Evolutionary conservation across 2,797 vertebrate species (phyloP), one percentile per base, ranked within the genome.

Genomic region (Periophthalmus magnuspinnatus): DNA sequence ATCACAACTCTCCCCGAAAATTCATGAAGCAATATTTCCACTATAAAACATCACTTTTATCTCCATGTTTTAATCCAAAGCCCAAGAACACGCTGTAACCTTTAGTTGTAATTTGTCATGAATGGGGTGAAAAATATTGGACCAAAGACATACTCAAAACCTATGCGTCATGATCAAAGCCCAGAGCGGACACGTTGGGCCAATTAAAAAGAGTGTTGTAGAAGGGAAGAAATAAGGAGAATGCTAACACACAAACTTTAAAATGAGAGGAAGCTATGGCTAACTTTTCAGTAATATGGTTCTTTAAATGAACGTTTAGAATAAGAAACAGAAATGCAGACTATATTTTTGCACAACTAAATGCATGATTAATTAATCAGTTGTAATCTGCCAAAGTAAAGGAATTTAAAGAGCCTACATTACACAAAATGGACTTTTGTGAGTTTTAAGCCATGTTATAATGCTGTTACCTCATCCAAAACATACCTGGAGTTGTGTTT

Each of bases 151-250:
- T 60, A 17, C 33, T 32, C 32, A 62, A 63, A 75, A 38, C 22
- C 38, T 63, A 58, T 19, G n/a, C 33, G 57, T 63, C 11, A 5
- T 75, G 60, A 80, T 77, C 58, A 78, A 75, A 83, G 77, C 72
- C 48, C 38, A 68, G 74, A 19, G 19, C 22, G 74, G 58, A 59
- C 64, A 75, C 60, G 33, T 65, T 2, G 16, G 70, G 52, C 67
- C 76, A 79, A 81, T 78, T 78, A 77, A 71, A 79, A 8, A 14
- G 47, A 69, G 59, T 70, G 56, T 54, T 71, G 36, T 32, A 45
- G 57, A 67, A 52, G 33, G 72, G 56, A 69, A 28, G 57, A 22
- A 32, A 68, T 41, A 67, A 50, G 45, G 68, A 69, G 56, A 60
- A 65, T 65, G 47, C 50, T 32, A 57, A 57, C 55, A 16, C 5